phyloP scores from a whole-genome alignment of 2,888 invertebrate species.

The Brachylomia viminalis region DNA sequence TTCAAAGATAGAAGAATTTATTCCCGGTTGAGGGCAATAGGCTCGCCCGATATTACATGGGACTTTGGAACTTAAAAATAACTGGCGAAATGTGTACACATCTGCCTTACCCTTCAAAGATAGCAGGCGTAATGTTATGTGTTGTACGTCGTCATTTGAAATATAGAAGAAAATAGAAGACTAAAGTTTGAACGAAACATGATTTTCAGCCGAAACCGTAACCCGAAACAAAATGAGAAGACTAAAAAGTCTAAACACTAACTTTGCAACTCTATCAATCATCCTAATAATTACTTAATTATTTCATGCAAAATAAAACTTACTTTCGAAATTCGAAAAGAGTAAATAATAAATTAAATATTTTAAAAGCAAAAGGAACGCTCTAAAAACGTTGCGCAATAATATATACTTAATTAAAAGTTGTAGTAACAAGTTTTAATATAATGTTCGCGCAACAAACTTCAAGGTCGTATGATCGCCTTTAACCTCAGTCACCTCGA shows the following conservation, averaged over 20 bases:
- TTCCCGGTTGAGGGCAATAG: too few relatives aligned
- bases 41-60: too few relatives aligned
- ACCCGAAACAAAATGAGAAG: too few relatives aligned
- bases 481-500: slow-evolving; percentile 55
- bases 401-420: slow-evolving; percentile 50
- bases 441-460: slow-evolving; percentile 35
- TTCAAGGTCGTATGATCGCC: slow-evolving; percentile 56
- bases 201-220: background rate
- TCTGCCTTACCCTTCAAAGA: too few relatives aligned
- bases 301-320: slow-evolving; percentile 20
- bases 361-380: slow-evolving; percentile 41
- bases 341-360: background rate
- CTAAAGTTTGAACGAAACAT: background rate
- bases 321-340: slow-evolving; percentile 33
- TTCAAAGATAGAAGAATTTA: too few relatives aligned
- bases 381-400: slow-evolving; percentile 42
- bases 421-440: slow-evolving; percentile 40
- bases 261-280: slow-evolving; percentile 7
- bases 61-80: too few relatives aligned
- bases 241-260: too few relatives aligned
- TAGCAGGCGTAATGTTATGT: too few relatives aligned
- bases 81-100: too few relatives aligned
- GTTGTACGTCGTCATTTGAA: too few relatives aligned
- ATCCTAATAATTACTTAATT: background rate
- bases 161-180: background rate